Evolutionary conservation across 2,113 vertebrate genomes (phyloP).

Genomic region (Cepphus grylle): DNA sequence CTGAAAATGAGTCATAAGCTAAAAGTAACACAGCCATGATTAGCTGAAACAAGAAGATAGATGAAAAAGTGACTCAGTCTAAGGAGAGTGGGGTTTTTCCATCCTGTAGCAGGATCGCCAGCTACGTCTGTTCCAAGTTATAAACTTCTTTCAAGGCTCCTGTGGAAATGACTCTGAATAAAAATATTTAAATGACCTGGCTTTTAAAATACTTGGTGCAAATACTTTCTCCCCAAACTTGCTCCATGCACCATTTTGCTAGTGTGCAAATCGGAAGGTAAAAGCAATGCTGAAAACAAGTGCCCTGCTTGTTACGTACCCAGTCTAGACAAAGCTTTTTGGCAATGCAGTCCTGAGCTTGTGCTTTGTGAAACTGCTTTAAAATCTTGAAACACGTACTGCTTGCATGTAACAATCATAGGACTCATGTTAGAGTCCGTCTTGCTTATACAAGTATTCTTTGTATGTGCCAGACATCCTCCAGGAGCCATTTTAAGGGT

Average conservation of each 20-base stretch:
- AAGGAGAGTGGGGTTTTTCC: not conserved
- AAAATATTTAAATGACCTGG: not conserved
- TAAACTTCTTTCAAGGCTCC: not conserved
- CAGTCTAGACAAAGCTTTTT: not conserved
- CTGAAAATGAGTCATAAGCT: slow-evolving; percentile 41
- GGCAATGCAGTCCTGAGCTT: not conserved
- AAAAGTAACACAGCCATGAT: slow-evolving; percentile 32
- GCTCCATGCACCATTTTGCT: not conserved
- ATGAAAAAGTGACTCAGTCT: not conserved
- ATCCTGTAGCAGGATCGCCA: not conserved
- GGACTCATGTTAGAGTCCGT: not conserved
- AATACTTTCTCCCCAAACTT: not conserved
- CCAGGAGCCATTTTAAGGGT: not conserved
- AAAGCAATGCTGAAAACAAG: not conserved
- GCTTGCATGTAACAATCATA: rapidly evolving
- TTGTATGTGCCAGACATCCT: not conserved
- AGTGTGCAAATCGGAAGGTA: not conserved
- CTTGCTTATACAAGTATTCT: not conserved
- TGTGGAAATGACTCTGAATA: not conserved
- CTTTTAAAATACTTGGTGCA: not conserved
- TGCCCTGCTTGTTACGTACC: not conserved
- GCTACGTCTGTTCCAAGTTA: not conserved
- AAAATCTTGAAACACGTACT: rapidly evolving
- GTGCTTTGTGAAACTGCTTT: not conserved
- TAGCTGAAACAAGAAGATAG: not conserved